Conservation (phyloP, 2,797 vertebrate species). For the Neostethus bicornis region DNA sequence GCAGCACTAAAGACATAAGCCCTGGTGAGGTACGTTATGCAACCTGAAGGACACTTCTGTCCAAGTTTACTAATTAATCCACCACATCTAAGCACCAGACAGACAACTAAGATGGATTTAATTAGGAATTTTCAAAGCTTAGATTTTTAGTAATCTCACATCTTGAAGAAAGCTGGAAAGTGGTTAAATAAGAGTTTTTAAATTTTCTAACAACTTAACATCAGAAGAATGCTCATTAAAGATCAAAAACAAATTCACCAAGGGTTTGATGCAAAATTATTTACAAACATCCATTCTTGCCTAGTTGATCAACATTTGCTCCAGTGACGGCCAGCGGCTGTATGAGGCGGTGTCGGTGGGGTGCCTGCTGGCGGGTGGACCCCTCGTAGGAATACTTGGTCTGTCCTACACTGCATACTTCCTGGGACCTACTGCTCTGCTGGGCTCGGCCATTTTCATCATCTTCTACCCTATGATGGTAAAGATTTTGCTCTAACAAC, state of each 20-base stretch:
- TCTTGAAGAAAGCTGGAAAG: conserved; percentile 27
- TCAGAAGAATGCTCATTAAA: conserved; percentile 24
- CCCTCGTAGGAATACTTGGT: conserved; percentile 81
- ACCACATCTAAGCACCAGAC: conserved; percentile 22
- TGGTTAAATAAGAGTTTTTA: conserved; percentile 50
- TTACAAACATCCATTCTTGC: conserved; percentile 16
- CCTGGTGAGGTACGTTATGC: conserved; percentile 79
- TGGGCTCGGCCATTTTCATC: conserved; percentile 83
- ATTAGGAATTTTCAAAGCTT: conserved; percentile 43
- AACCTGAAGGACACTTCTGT: conserved; percentile 24
- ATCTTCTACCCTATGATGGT: conserved; percentile 85
- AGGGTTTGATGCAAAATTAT: conserved; percentile 5
- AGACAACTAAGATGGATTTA: conserved; percentile 61
- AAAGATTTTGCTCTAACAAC: conserved; percentile 11
- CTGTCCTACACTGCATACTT: conserved; percentile 80
- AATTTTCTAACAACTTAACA: conserved; percentile 40
- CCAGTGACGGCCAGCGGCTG: conserved; percentile 83
- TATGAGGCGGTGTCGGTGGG: conserved; percentile 80
- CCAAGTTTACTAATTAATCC: conserved; percentile 40
- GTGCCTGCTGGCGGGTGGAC: conserved; percentile 81
- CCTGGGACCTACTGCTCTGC: conserved; percentile 82
- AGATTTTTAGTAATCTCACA: conserved; percentile 45
- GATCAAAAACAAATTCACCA: not conserved
- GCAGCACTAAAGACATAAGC: conserved; percentile 82
- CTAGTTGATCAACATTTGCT: conserved; percentile 87